Evolutionary conservation across 2,113 vertebrate species (phyloP).

Genomic region (Equus quagga): DNA sequence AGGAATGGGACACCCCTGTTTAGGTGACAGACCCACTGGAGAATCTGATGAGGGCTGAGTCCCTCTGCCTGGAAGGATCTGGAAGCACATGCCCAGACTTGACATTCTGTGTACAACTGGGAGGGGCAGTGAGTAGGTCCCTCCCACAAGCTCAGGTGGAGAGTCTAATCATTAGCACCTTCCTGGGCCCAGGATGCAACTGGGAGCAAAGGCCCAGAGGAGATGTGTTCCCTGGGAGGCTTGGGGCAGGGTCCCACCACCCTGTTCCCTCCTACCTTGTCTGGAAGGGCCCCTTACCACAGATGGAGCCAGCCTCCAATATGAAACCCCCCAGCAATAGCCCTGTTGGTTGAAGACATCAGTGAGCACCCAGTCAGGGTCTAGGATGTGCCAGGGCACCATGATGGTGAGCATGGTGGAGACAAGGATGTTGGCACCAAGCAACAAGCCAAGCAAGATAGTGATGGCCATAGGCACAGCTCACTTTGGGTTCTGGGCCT

Average conservation of each 20-base stretch:
- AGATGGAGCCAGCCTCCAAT: constrained; percentile 96
- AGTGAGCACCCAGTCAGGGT: constrained; percentile 94
- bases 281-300: constrained; percentile 87
- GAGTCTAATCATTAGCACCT: too few relatives aligned
- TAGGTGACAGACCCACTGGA: too few relatives aligned
- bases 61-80: too few relatives aligned
- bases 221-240: background rate
- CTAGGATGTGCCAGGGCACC: constrained; percentile 95
- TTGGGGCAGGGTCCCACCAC: background rate
- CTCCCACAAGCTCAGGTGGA: too few relatives aligned
- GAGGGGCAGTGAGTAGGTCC: too few relatives aligned
- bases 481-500: constrained; percentile 94
- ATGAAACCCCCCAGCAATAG: constrained; percentile 95
- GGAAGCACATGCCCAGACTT: too few relatives aligned
- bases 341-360: constrained; percentile 97
- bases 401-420: constrained; percentile 95
- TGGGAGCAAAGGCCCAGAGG: too few relatives aligned
- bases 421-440: constrained; percentile 93
- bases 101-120: too few relatives aligned
- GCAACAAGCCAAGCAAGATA: constrained; percentile 92
- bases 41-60: too few relatives aligned
- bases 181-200: too few relatives aligned
- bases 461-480: constrained; percentile 89
- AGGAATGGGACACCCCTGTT: too few relatives aligned
- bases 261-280: too few relatives aligned